These are phyloP conservation scores for Scaptomyza parva DNA, from an alignment of 2,888 invertebrate species.

Conservation along the genomic window DNA sequence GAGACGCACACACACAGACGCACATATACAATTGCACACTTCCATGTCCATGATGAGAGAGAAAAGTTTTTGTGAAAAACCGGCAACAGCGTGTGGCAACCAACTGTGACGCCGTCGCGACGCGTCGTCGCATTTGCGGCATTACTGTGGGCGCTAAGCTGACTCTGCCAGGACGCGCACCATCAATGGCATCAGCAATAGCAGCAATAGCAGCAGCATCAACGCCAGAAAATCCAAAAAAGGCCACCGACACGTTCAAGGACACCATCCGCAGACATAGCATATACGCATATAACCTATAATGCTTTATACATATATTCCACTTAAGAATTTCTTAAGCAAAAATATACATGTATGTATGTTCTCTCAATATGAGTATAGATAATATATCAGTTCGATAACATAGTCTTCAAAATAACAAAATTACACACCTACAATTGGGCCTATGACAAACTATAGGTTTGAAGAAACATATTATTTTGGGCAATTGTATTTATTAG, in stretches of 20 bases:
- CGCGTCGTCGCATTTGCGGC: conserved; percentile 57
- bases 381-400: not conserved
- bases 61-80: conserved; percentile 52
- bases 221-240: conserved; percentile 27
- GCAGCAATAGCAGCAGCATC: conserved; percentile 17
- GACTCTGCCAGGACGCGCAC: conserved; percentile 50
- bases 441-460: conserved; percentile 1
- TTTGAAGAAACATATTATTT: conserved; percentile 16
- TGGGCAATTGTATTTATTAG: not conserved
- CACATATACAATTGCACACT: conserved; percentile 9
- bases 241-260: conserved; percentile 70
- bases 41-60: conserved; percentile 17
- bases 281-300: conserved; percentile 31
- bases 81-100: conserved; percentile 63
- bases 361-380: not conserved
- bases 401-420: not conserved
- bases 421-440: conserved; percentile 12
- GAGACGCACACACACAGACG: conserved; percentile 1
- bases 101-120: conserved; percentile 62
- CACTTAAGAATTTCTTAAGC: conserved; percentile 54
- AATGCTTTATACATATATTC: conserved; percentile 62
- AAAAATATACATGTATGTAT: conserved; percentile 7
- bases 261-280: conserved; percentile 51
- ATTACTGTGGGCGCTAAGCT: conserved; percentile 66
- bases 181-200: conserved; percentile 33